These are phyloP conservation scores for Cybosia mesomella DNA, from an alignment of 2,888 invertebrate genomes.

Conservation along the genomic window DNA sequence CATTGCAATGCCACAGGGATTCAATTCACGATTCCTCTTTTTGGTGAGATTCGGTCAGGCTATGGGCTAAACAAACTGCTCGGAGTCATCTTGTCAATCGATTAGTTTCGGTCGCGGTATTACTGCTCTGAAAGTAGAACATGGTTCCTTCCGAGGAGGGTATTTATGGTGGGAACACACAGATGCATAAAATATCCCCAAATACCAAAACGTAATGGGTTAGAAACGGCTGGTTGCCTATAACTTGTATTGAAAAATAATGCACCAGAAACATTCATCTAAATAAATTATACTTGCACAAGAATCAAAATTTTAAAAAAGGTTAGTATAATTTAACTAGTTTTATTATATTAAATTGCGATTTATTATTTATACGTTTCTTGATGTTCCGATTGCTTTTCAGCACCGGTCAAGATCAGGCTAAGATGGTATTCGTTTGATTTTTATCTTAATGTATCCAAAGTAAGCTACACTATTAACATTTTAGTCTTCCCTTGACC, in stretches of 20 bases:
- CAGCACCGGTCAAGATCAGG: background rate
- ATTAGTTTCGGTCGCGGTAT: conserved; percentile 71
- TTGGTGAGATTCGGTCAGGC: conserved; percentile 76
- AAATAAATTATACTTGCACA: background rate
- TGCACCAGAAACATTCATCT: background rate
- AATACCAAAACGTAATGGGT: conserved; percentile 37
- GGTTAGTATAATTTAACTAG: background rate
- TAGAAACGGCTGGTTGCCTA: conserved; percentile 25
- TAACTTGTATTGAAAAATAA: conserved; percentile 10
- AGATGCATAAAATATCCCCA: conserved; percentile 27
- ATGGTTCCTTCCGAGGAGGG: conserved; percentile 52
- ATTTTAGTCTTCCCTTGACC: too few species aligned
- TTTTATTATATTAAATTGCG: background rate
- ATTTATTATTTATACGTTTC: background rate
- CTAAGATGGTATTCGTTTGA: background rate
- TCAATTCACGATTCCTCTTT: conserved; percentile 82
- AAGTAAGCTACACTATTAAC: too few species aligned
- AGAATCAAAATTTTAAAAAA: background rate
- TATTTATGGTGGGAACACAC: conserved; percentile 55
- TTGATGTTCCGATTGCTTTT: background rate
- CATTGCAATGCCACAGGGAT: conserved; percentile 57
- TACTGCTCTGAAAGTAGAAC: conserved; percentile 57
- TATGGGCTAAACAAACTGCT: conserved; percentile 80
- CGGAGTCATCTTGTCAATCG: conserved; percentile 73
- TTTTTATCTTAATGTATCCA: too few species aligned